phyloP scores from a whole-genome alignment of 2,797 vertebrate genomes.

The Xenopus petersii region DNA sequence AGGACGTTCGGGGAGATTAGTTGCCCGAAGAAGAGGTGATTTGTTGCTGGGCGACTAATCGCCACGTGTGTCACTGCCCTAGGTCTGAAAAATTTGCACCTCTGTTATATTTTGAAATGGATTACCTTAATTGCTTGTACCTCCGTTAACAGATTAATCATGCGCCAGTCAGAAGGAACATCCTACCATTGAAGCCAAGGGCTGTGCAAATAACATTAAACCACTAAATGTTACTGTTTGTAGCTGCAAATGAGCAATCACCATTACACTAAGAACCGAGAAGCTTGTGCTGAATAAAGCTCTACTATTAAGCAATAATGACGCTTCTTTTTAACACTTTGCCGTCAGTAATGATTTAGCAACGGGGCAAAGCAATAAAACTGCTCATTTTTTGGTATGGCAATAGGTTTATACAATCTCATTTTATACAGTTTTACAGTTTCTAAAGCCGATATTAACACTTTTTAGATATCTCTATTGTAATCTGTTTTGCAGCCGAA shows the following conservation, averaged over 20 bases:
- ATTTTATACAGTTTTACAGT: constrained; percentile 40
- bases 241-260: constrained; percentile 16
- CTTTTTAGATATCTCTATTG: constrained; percentile 61
- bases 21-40: no score
- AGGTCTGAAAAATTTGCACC: no score
- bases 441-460: constrained; percentile 55
- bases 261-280: constrained; percentile 9
- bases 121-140: no score
- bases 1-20: no score
- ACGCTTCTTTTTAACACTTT: constrained; percentile 44
- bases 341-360: constrained; percentile 46
- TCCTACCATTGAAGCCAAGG: no score
- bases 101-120: no score
- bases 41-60: no score
- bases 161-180: no score
- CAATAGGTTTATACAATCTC: constrained; percentile 52
- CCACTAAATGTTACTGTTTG: constrained; percentile 15
- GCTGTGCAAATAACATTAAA: constrained; percentile 10
- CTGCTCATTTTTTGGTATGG: constrained; percentile 43
- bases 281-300: constrained; percentile 29
- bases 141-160: no score
- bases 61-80: no score
- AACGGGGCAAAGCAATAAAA: constrained; percentile 50
- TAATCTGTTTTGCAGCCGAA: constrained; percentile 62
- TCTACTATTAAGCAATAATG: constrained; percentile 48